Conservation (phyloP, 1,140 invertebrate genomes). For the Aphelinus certus region DNA sequence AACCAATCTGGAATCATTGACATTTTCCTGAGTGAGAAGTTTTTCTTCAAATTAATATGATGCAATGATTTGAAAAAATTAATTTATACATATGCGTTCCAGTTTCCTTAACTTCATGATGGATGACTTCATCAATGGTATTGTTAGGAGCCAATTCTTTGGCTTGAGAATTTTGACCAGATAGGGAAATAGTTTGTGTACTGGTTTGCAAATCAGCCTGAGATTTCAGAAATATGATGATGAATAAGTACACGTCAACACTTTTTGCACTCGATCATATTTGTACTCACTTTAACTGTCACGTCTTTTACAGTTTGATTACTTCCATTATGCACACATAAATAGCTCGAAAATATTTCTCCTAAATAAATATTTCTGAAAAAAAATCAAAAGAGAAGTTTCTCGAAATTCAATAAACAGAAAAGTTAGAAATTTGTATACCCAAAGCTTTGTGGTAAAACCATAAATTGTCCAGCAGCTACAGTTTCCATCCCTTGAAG, state of each 20-base stretch:
- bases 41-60: not conserved
- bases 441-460: conserved; percentile 96
- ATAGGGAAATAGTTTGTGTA: conserved; percentile 83
- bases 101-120: conserved; percentile 98
- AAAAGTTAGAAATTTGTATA: conserved; percentile 55
- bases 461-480: conserved; percentile 86
- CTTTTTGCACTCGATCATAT: conserved; percentile 1
- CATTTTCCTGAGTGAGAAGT: conserved; percentile 2
- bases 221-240: conserved; percentile 11
- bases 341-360: conserved; percentile 97
- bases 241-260: conserved; percentile 13
- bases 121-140: conserved; percentile 93
- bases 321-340: conserved; percentile 96
- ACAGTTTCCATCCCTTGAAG: conserved; percentile 84
- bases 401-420: conserved; percentile 6
- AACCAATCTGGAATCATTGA: conserved; percentile 77
- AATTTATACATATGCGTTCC: conserved; percentile 90
- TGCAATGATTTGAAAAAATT: conserved; percentile 17
- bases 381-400: conserved; percentile 40
- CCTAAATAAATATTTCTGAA: conserved; percentile 86
- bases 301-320: conserved; percentile 83
- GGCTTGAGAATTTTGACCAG: conserved; percentile 72
- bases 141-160: conserved; percentile 80
- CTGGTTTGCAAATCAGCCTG: conserved; percentile 93
- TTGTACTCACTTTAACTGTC: conserved; percentile 74